Conservation (phyloP, 2,797 vertebrate genomes). For the Caiman crocodilus region DNA sequence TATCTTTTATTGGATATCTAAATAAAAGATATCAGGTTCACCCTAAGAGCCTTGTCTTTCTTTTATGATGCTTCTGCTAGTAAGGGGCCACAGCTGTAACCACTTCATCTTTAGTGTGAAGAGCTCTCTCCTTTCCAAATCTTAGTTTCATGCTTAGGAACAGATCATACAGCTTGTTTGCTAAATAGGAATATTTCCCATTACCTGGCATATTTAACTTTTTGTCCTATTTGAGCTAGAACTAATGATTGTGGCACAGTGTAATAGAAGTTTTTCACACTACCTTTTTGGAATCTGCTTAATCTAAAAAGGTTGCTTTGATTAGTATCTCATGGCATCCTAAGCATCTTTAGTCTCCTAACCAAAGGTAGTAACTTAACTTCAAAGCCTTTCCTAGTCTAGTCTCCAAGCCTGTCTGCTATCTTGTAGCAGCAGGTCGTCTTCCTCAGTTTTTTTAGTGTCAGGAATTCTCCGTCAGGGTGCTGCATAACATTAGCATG, state of each 20-base stretch:
- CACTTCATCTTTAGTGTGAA: neutral
- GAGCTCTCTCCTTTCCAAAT: neutral
- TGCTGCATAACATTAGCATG: no score
- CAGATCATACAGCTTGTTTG: neutral
- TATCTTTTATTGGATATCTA: no score
- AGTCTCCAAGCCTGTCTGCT: neutral
- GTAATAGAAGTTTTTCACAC: neutral
- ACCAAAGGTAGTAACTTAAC: no score
- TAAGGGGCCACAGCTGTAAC: neutral
- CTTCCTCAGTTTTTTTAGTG: neutral
- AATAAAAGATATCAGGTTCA: no score
- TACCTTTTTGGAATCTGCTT: no score
- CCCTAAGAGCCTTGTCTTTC: no score
- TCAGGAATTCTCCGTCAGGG: neutral
- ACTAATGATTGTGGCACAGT: neutral
- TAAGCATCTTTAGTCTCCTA: neutral
- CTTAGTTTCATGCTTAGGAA: neutral
- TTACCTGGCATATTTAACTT: accelerated
- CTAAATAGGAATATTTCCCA: no score
- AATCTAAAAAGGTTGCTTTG: neutral
- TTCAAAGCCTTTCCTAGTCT: no score
- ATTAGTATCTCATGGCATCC: neutral
- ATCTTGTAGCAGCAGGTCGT: neutral
- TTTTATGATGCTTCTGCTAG: accelerated
- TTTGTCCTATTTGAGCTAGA: neutral